A percentile compares a stretch with the other conserved stretches of the same genome.
Evolutionary conservation across 2,888 invertebrate genomes (phyloP).

Genomic region (Sinhomidia bicolor): DNA sequence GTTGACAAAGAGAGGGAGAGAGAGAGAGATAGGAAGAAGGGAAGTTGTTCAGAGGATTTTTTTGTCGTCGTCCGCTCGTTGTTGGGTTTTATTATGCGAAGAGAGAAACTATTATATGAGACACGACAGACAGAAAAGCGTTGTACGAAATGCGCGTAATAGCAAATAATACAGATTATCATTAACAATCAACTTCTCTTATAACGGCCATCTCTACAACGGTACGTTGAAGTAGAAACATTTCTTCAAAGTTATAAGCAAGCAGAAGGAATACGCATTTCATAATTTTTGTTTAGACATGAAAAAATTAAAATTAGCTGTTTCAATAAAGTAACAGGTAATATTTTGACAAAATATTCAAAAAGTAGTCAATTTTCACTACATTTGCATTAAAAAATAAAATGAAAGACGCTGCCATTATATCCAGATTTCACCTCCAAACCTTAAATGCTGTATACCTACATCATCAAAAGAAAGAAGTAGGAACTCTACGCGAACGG

Average conservation of each 20-base stretch:
- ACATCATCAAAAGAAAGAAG: neutral
- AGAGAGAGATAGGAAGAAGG: neutral
- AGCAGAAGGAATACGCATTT: no score
- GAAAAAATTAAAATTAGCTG: no score
- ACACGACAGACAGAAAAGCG: neutral
- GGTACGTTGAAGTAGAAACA: no score
- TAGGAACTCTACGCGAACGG: constrained; percentile 1
- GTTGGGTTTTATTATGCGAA: neutral
- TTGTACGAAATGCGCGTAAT: neutral
- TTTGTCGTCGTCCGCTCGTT: neutral
- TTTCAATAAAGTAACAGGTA: no score
- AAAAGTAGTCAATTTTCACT: no score
- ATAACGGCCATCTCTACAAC: neutral
- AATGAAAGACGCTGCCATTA: no score
- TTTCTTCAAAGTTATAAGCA: no score
- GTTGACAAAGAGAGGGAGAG: neutral
- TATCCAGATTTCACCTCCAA: neutral
- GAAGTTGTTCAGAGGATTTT: neutral
- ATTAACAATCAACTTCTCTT: no score
- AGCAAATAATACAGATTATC: neutral
- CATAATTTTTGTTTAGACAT: no score
- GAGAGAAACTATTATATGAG: neutral
- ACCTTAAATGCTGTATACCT: neutral
- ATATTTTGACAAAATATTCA: no score
- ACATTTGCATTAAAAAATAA: no score